Conservation (phyloP, 2,113 vertebrate species). For the Phylloscopus trochilus region DNA sequence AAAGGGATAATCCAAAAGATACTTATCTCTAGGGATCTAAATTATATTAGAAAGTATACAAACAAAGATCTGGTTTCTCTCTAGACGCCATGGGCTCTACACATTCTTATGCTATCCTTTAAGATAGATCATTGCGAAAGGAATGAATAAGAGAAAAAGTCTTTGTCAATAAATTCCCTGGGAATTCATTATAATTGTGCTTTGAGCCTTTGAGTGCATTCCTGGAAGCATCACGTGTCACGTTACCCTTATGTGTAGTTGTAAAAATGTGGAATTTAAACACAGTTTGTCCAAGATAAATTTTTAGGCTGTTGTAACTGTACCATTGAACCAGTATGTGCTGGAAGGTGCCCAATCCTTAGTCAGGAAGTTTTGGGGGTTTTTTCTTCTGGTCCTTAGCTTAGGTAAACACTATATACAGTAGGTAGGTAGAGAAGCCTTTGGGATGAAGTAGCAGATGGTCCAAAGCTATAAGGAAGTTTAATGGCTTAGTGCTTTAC, state of each 20-base stretch:
- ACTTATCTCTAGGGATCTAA: constrained; percentile 18
- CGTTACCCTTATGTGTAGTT: neutral
- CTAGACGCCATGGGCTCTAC: neutral
- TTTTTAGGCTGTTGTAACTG: neutral
- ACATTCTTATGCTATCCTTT: neutral
- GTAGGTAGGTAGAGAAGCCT: neutral
- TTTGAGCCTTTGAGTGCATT: neutral
- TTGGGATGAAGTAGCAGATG: constrained; percentile 16
- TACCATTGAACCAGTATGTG: neutral
- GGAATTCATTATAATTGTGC: neutral
- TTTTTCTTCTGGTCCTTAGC: neutral
- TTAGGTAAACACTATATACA: neutral
- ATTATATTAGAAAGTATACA: constrained; percentile 32
- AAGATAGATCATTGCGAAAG: neutral
- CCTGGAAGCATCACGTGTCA: neutral
- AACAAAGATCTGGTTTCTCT: constrained; percentile 32
- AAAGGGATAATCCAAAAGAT: constrained; percentile 25
- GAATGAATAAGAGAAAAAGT: neutral
- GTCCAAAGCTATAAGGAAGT: constrained; percentile 9
- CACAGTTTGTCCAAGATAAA: neutral
- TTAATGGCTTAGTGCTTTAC: constrained; percentile 43
- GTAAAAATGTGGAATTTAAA: neutral
- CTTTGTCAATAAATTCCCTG: neutral
- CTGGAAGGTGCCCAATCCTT: neutral
- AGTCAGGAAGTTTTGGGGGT: neutral